Conservation (phyloP, 2,797 vertebrate genomes). For the Clarias fuscus region DNA sequence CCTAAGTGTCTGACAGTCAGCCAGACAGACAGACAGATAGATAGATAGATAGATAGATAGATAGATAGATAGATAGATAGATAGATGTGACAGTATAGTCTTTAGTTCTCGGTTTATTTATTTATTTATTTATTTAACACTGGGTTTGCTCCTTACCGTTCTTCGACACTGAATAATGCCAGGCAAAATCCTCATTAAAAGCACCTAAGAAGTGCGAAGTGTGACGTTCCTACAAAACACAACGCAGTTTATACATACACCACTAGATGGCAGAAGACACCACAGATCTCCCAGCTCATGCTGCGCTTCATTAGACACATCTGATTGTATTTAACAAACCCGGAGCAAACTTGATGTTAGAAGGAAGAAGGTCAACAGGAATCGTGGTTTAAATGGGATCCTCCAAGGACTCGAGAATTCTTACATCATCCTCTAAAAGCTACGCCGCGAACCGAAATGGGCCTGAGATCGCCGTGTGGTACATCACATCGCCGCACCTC, state of each 20-base stretch:
- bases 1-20: no score
- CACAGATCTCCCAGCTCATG: background rate
- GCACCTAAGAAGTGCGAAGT: no score
- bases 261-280: slow-evolving; percentile 24
- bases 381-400: background rate
- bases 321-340: background rate
- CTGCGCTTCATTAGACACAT: background rate
- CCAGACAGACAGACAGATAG: no score
- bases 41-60: no score
- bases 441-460: background rate
- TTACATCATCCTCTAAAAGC: background rate
- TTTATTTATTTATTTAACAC: background rate
- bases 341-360: background rate
- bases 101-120: background rate
- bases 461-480: background rate
- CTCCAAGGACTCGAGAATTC: background rate
- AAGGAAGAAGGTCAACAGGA: background rate
- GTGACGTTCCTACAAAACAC: background rate
- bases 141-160: background rate
- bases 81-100: no score
- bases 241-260: no score
- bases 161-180: background rate
- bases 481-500: background rate
- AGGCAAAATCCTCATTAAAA: background rate
- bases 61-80: no score